phyloP scores from a whole-genome alignment of 2,888 invertebrate genomes.

The Drosophila acutilabella region DNA sequence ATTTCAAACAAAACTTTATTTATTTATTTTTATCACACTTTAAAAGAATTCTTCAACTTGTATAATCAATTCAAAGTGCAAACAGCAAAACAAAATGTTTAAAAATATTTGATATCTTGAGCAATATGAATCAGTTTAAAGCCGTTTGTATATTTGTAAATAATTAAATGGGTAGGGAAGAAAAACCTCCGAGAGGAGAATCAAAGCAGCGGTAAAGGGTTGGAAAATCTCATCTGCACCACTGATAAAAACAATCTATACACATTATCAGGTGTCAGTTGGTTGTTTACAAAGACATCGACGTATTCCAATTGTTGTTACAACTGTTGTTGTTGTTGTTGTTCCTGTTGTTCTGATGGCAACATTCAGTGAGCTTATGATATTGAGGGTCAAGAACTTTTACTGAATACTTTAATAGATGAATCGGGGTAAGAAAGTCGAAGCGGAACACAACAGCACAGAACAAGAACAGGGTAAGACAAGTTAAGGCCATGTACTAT shows the following conservation, averaged over 20 bases:
- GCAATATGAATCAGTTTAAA: not conserved
- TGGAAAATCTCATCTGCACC: not conserved
- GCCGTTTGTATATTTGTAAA: not conserved
- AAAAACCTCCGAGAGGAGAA: not conserved
- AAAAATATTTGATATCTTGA: not conserved
- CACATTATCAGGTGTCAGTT: conserved; percentile 69
- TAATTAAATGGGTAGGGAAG: not conserved
- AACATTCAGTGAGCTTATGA: conserved; percentile 33
- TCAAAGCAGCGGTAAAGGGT: not conserved
- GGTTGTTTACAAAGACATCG: conserved; percentile 54
- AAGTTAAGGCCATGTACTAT: conserved; percentile 22
- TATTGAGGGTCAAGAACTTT: conserved; percentile 48
- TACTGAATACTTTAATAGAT: not conserved
- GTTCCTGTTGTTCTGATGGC: conserved; percentile 12
- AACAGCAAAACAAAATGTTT: not conserved
- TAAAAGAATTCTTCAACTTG: too few species aligned
- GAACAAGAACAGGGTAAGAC: not conserved
- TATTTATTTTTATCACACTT: too few species aligned
- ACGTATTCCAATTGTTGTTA: conserved; percentile 34
- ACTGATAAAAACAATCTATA: conserved; percentile 46
- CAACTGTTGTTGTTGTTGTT: conserved; percentile 4
- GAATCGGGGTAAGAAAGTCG: conserved; percentile 2
- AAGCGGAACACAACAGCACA: not conserved
- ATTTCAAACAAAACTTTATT: too few species aligned
- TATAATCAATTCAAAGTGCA: too few species aligned